A percentile compares a stretch with the other conserved stretches of the same genome.
Conservation (phyloP, 2,888 invertebrate genomes). For the Cataglyphis rosenhaueri region DNA sequence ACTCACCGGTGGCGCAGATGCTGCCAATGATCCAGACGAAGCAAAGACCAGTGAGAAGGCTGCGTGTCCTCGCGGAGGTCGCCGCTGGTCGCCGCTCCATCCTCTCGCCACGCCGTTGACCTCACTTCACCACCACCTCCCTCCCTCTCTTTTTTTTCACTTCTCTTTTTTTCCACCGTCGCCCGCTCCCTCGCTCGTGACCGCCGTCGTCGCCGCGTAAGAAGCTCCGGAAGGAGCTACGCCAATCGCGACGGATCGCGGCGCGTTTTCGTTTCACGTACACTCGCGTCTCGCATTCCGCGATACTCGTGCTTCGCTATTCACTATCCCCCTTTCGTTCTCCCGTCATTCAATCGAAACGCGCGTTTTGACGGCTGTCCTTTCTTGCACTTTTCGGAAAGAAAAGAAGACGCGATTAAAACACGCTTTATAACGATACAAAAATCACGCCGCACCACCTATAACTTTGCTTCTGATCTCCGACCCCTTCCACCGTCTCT, state of each 20-base stretch:
- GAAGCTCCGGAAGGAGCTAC: slow-evolving; percentile 2
- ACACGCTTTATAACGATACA: neutral
- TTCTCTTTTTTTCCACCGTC: slow-evolving; percentile 12
- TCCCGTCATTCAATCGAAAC: neutral
- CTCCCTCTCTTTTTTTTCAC: neutral
- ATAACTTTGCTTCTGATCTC: neutral
- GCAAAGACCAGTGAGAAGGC: slow-evolving; percentile 42
- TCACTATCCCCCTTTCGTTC: neutral
- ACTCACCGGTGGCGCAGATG: slow-evolving; percentile 20
- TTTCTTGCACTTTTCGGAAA: neutral
- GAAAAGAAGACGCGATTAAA: neutral
- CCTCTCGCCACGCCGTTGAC: slow-evolving; percentile 45
- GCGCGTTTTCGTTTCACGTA: slow-evolving; percentile 31
- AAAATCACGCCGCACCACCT: neutral
- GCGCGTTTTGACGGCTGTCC: neutral
- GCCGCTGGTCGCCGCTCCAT: slow-evolving; percentile 47
- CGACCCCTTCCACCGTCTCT: neutral
- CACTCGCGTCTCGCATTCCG: slow-evolving; percentile 39
- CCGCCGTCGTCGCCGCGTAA: neutral
- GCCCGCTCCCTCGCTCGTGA: neutral
- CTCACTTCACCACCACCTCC: slow-evolving; percentile 1
- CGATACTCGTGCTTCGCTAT: neutral
- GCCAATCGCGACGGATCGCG: slow-evolving; percentile 17
- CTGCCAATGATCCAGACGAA: slow-evolving; percentile 48
- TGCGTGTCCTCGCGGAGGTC: slow-evolving; percentile 52